Percentiles rank a stretch among this genome's conserved stretches.
These are phyloP conservation scores for Lagopus muta DNA, from an alignment of 2,113 vertebrate species.

Conservation along the genomic window DNA sequence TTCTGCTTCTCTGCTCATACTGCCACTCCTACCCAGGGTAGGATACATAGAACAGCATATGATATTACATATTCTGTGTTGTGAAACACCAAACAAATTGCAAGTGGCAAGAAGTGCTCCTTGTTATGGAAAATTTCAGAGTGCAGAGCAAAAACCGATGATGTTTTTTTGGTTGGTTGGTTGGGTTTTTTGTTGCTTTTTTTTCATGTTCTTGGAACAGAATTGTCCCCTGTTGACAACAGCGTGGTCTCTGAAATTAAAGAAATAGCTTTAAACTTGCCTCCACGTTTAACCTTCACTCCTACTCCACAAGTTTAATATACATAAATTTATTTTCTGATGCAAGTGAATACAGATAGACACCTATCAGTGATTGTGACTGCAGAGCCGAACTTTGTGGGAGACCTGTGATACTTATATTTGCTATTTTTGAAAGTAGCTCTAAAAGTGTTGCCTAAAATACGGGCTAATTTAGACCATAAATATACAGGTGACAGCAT, in stretches of 20 bases:
- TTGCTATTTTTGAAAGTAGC: background rate
- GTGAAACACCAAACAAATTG: background rate
- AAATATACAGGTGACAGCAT: background rate
- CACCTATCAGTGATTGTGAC: background rate
- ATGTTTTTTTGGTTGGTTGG: background rate
- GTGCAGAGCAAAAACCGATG: background rate
- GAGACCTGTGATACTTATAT: background rate
- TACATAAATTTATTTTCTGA: background rate
- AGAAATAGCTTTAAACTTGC: background rate
- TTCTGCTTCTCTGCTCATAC: background rate
- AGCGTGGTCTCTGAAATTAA: background rate
- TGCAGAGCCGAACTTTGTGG: background rate
- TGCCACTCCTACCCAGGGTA: background rate
- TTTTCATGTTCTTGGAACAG: background rate
- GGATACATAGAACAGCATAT: background rate
- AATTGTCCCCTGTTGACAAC: background rate
- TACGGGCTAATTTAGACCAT: background rate
- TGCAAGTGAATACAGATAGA: background rate
- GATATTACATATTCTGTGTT: slow-evolving; percentile 13
- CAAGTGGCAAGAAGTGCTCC: background rate
- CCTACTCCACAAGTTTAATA: background rate
- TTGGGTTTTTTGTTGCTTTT: background rate
- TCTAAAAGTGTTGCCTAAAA: background rate
- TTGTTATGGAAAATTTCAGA: background rate
- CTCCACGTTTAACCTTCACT: background rate